Conservation (phyloP, 2,113 vertebrate species). For the Syngnathus typhle region DNA sequence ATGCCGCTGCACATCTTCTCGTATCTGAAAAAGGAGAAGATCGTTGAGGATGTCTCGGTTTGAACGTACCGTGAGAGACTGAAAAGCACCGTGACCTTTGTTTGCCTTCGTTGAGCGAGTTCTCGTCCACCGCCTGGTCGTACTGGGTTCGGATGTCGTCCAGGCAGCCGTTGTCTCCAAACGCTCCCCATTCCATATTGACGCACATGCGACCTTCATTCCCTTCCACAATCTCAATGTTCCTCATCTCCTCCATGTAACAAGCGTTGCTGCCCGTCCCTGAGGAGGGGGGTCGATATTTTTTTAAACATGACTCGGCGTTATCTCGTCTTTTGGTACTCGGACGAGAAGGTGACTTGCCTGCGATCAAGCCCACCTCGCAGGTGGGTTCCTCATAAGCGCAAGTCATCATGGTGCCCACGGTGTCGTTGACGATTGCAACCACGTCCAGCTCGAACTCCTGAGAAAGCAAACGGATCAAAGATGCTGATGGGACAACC, state of each 20-base stretch:
- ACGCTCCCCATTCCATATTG: conserved; percentile 85
- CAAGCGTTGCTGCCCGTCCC: conserved; percentile 89
- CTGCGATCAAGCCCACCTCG: conserved; percentile 94
- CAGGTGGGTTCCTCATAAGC: conserved; percentile 95
- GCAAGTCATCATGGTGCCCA: conserved; percentile 99
- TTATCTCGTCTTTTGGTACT: not conserved
- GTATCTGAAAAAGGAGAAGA: conserved; percentile 68
- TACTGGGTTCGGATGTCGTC: conserved; percentile 92
- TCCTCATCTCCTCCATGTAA: conserved; percentile 87
- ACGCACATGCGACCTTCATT: conserved; percentile 87
- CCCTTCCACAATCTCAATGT: conserved; percentile 85
- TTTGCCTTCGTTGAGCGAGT: conserved; percentile 89
- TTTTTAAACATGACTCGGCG: not conserved
- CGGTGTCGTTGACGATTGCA: conserved; percentile 94
- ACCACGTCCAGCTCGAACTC: conserved; percentile 98
- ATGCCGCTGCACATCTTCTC: conserved; percentile 99
- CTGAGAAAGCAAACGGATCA: conserved; percentile 52
- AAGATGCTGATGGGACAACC: not conserved
- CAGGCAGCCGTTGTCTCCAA: conserved; percentile 89
- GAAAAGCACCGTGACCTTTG: conserved; percentile 75
- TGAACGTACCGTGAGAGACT: not conserved
- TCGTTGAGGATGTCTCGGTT: not conserved
- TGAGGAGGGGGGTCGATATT: conserved; percentile 37
- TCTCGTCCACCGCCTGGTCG: conserved; percentile 88
- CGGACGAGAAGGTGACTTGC: conserved; percentile 50